Conservation (phyloP, 2,888 invertebrate genomes). For the Hipparchia semele region DNA sequence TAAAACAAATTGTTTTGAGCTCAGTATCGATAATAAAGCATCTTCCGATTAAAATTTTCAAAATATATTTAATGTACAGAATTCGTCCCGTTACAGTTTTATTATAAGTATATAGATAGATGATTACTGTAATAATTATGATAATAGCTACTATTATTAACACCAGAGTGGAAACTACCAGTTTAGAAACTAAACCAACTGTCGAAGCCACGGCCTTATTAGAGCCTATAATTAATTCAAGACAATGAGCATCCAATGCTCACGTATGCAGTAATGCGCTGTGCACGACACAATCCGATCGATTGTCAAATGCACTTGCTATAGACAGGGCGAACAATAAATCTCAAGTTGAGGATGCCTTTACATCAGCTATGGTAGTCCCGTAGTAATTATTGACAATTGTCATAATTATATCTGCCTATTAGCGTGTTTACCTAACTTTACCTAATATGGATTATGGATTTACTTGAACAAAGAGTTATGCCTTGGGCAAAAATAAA, state of each 20-base stretch:
- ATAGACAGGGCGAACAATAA: slow-evolving; percentile 32
- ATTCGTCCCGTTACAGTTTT: too few relatives aligned
- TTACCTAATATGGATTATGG: too few relatives aligned
- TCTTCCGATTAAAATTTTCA: too few relatives aligned
- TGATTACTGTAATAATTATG: background rate
- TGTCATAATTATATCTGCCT: background rate
- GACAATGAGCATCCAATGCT: slow-evolving; percentile 40
- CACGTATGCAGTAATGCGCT: slow-evolving; percentile 29
- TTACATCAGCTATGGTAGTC: slow-evolving; percentile 7
- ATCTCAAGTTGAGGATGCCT: slow-evolving; percentile 1
- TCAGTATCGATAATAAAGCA: too few relatives aligned
- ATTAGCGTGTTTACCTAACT: background rate
- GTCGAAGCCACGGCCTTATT: slow-evolving; percentile 38
- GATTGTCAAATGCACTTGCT: slow-evolving; percentile 30
- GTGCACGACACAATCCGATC: slow-evolving; percentile 17
- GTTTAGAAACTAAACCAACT: slow-evolving; percentile 34
- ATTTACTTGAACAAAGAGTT: too few relatives aligned
- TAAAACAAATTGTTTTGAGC: too few relatives aligned
- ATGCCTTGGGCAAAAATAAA: too few relatives aligned
- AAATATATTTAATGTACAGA: too few relatives aligned
- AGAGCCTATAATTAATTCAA: slow-evolving; percentile 41
- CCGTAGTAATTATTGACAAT: background rate
- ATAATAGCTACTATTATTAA: background rate
- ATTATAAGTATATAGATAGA: background rate
- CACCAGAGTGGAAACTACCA: background rate